Evolutionary conservation across 2,113 vertebrate species (phyloP).

Genomic region (Oplegnathus fasciatus): DNA sequence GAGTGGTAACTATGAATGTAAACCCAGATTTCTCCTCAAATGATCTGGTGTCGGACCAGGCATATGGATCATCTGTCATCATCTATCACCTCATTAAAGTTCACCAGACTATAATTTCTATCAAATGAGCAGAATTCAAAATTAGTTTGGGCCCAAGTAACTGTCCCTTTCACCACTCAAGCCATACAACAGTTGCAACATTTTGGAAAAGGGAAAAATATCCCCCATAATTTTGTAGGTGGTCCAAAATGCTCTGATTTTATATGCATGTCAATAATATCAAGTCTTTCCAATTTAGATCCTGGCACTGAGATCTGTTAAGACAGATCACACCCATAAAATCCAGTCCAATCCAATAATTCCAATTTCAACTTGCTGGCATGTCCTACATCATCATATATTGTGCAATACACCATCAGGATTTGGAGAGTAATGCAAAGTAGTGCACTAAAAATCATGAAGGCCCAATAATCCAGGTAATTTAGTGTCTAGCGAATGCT

Average conservation of each 20-base stretch:
- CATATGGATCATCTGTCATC: slow-evolving; percentile 23
- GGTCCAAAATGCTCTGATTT: slow-evolving; percentile 51
- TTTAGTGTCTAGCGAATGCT: slow-evolving; percentile 78
- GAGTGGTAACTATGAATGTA: not conserved
- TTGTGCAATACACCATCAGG: slow-evolving; percentile 61
- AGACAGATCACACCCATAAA: slow-evolving; percentile 77
- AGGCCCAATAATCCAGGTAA: slow-evolving; percentile 82
- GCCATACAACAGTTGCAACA: slow-evolving; percentile 6
- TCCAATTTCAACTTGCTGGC: slow-evolving; percentile 75
- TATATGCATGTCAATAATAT: slow-evolving; percentile 73
- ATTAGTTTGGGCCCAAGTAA: slow-evolving; percentile 3
- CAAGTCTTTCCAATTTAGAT: slow-evolving; percentile 69
- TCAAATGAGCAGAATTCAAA: slow-evolving; percentile 32
- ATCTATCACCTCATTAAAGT: slow-evolving; percentile 27
- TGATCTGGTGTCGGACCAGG: not conserved
- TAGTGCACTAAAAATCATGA: slow-evolving; percentile 79
- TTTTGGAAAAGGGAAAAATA: slow-evolving; percentile 42
- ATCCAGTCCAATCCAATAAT: slow-evolving; percentile 69
- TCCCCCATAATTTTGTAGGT: slow-evolving; percentile 37
- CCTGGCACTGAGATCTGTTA: slow-evolving; percentile 63
- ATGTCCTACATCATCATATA: slow-evolving; percentile 77
- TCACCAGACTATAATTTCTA: slow-evolving; percentile 1
- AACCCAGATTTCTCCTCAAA: slow-evolving; percentile 6
- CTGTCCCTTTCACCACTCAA: not conserved
- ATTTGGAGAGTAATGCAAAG: slow-evolving; percentile 76